These are phyloP conservation scores for Leptinotarsa texana DNA, from an alignment of 1,140 invertebrate genomes.

Conservation along the genomic window DNA sequence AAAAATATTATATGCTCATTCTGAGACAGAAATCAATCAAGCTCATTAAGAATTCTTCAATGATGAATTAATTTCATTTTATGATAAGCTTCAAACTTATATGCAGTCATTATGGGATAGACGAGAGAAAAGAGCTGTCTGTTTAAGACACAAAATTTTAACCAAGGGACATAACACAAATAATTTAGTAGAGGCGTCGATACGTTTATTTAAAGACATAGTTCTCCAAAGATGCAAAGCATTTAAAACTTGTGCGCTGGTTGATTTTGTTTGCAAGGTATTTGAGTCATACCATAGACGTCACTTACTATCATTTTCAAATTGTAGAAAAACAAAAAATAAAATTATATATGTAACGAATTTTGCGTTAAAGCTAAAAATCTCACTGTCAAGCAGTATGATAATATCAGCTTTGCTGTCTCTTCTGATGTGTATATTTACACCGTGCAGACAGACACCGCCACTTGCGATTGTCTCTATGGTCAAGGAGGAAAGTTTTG, in stretches of 20 bases:
- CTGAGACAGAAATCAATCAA: constrained; percentile 12
- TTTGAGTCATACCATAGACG: constrained; percentile 31
- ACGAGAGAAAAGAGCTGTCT: too few species aligned
- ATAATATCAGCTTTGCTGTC: too few species aligned
- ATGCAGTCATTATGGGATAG: too few species aligned
- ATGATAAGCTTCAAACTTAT: constrained; percentile 5
- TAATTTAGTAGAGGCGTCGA: constrained; percentile 28
- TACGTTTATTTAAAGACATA: constrained; percentile 30
- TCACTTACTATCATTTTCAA: constrained; percentile 15
- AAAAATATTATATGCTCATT: constrained; percentile 25
- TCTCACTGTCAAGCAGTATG: constrained; percentile 4
- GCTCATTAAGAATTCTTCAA: constrained; percentile 19
- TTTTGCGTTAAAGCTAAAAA: neutral
- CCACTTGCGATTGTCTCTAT: constrained; percentile 27
- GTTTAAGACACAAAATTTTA: neutral
- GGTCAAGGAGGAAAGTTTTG: constrained; percentile 26
- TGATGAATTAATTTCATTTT: constrained; percentile 7
- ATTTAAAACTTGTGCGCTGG: constrained; percentile 25
- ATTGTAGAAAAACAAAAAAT: constrained; percentile 15
- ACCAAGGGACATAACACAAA: constrained; percentile 30
- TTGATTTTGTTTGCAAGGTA: constrained; percentile 21
- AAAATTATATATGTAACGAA: constrained; percentile 19
- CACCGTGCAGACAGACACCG: constrained; percentile 21
- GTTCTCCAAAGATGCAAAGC: constrained; percentile 27
- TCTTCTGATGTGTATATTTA: too few species aligned